phyloP scores from a whole-genome alignment of 2,113 vertebrate genomes.

The Ondatra zibethicus region DNA sequence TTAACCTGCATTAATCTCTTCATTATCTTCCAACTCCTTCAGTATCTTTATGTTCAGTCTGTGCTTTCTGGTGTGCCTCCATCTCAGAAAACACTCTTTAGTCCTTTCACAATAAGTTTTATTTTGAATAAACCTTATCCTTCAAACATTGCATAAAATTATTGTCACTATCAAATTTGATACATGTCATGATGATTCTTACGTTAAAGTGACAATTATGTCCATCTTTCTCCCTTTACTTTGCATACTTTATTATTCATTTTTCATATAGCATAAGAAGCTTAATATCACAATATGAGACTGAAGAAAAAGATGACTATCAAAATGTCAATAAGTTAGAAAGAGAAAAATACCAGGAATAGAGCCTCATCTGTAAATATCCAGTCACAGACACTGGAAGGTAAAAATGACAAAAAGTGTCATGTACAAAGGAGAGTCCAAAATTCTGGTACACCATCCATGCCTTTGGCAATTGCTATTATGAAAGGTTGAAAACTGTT shows the following conservation, averaged over 20 bases:
- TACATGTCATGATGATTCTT: neutral
- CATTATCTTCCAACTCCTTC: neutral
- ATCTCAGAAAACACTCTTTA: neutral
- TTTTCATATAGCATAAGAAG: constrained; percentile 22
- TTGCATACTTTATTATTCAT: neutral
- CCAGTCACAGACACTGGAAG: neutral
- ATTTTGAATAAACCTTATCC: neutral
- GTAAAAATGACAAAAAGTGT: neutral
- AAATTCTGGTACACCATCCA: neutral
- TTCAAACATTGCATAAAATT: neutral
- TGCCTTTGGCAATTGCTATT: neutral
- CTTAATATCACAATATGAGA: neutral
- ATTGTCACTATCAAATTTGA: neutral
- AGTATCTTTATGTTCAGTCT: neutral
- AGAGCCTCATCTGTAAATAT: neutral
- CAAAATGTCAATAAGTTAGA: neutral
- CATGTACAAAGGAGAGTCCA: neutral
- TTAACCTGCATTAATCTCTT: neutral
- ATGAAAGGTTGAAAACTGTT: neutral
- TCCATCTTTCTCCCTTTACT: neutral
- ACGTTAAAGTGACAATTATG: neutral
- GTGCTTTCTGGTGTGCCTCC: neutral
- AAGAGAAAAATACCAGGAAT: neutral
- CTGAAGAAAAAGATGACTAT: neutral
- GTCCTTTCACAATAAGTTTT: neutral